phyloP scores from a whole-genome alignment of 2,888 invertebrate species.

The Gortyna flavago region DNA sequence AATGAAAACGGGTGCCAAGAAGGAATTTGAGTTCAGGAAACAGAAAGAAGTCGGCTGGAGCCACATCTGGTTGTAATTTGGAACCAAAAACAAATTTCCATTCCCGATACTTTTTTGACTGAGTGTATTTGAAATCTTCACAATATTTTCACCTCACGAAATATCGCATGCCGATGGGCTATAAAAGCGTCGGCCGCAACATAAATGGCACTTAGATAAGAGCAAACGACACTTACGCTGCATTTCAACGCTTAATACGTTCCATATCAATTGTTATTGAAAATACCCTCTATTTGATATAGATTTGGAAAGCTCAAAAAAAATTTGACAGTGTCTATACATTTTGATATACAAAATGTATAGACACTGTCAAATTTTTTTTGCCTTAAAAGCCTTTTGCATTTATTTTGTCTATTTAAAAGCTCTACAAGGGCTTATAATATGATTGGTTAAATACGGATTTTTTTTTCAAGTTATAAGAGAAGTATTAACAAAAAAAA shows the following conservation, averaged over 20 bases:
- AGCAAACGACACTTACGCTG: constrained; percentile 69
- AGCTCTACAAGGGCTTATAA: background rate
- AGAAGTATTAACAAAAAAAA: background rate
- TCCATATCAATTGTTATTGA: constrained; percentile 56
- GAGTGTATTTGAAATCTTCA: constrained; percentile 46
- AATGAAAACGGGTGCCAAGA: too few species aligned
- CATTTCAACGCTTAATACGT: constrained; percentile 65
- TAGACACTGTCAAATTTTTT: too few species aligned
- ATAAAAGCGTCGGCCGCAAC: constrained; percentile 72
- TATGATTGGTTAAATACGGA: too few species aligned
- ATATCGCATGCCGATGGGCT: constrained; percentile 67
- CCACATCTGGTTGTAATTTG: too few species aligned
- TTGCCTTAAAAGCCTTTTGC: background rate
- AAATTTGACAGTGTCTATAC: background rate
- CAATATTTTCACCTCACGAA: constrained; percentile 61
- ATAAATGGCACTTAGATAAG: constrained; percentile 75
- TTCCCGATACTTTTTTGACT: too few species aligned
- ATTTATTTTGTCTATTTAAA: background rate
- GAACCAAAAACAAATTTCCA: too few species aligned
- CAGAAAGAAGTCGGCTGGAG: too few species aligned
- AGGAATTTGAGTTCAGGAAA: too few species aligned
- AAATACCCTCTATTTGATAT: constrained; percentile 22
- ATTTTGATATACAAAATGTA: too few species aligned
- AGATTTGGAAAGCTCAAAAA: constrained; percentile 11
- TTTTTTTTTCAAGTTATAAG: background rate